Percentiles rank a stretch among this genome's conserved stretches.
Conservation (phyloP, 1,140 invertebrate species). For the Saccostrea glomerata region DNA sequence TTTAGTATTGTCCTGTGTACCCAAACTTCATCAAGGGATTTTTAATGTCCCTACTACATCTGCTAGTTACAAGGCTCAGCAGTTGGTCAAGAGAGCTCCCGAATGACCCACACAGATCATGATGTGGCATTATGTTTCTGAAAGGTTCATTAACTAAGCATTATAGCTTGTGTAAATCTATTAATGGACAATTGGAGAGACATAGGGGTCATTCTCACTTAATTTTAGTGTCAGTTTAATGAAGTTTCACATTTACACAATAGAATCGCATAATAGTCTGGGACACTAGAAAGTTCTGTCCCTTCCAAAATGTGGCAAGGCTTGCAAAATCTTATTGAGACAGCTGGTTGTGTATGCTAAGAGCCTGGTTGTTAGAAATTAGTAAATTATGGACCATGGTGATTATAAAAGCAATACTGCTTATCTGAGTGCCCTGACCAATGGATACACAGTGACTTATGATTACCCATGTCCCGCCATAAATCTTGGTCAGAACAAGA, state of each 20-base stretch:
- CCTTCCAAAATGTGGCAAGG: not conserved
- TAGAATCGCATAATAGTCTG: not conserved
- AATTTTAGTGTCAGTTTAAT: not conserved
- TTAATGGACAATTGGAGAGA: not conserved
- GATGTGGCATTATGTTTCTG: slow-evolving; percentile 5
- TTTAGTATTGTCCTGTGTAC: not conserved
- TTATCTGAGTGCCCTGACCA: slow-evolving; percentile 1
- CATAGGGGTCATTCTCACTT: not conserved
- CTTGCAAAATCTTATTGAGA: too few species aligned
- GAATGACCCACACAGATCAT: not conserved
- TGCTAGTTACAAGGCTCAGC: not conserved
- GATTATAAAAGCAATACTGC: too few species aligned
- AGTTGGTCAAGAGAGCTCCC: not conserved
- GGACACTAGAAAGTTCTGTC: not conserved
- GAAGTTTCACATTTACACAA: not conserved
- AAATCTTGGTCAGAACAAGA: not conserved
- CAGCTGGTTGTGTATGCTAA: not conserved
- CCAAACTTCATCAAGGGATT: too few species aligned
- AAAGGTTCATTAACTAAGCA: slow-evolving; percentile 23
- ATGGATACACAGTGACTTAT: not conserved
- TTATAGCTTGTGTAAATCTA: slow-evolving; percentile 18
- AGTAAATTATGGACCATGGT: not conserved
- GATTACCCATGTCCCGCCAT: slow-evolving; percentile 1
- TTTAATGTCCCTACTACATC: not conserved
- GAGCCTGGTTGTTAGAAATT: not conserved